Evolutionary conservation across 2,888 invertebrate species (phyloP).

Genomic region (Hofmannophila pseudospretella): DNA sequence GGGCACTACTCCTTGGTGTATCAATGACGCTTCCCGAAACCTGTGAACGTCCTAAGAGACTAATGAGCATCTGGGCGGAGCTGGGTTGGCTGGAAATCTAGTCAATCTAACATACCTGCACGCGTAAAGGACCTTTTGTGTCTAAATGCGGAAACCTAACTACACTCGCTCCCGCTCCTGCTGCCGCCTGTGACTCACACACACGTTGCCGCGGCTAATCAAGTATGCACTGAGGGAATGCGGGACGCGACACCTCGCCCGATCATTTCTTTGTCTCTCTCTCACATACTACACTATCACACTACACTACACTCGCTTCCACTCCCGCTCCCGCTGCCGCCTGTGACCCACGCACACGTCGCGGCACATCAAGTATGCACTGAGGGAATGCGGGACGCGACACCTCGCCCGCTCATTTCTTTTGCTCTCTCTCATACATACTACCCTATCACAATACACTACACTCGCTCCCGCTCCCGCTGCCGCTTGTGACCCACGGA

Average conservation of each 20-base stretch:
- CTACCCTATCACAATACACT: slow-evolving; percentile 2
- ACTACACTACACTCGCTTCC: not conserved
- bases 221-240: slow-evolving; percentile 75
- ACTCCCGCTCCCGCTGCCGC: slow-evolving; percentile 24
- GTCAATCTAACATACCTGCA: no score
- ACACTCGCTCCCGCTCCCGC: slow-evolving; percentile 20
- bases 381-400: slow-evolving; percentile 68
- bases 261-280: slow-evolving; percentile 72
- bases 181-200: not conserved
- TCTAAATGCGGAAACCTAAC: no score
- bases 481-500: slow-evolving; percentile 17
- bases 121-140: no score
- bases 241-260: slow-evolving; percentile 61
- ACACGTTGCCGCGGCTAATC: slow-evolving; percentile 53
- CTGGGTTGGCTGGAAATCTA: no score
- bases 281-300: slow-evolving; percentile 20
- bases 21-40: no score
- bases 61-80: no score
- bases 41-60: no score
- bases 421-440: slow-evolving; percentile 53
- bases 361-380: slow-evolving; percentile 72
- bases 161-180: no score
- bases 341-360: slow-evolving; percentile 21
- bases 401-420: slow-evolving; percentile 70
- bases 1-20: no score